Evolutionary conservation across 37 sponge, comb jelly and placozoan species (phyloP).

Genomic region (Crambe crambe): DNA sequence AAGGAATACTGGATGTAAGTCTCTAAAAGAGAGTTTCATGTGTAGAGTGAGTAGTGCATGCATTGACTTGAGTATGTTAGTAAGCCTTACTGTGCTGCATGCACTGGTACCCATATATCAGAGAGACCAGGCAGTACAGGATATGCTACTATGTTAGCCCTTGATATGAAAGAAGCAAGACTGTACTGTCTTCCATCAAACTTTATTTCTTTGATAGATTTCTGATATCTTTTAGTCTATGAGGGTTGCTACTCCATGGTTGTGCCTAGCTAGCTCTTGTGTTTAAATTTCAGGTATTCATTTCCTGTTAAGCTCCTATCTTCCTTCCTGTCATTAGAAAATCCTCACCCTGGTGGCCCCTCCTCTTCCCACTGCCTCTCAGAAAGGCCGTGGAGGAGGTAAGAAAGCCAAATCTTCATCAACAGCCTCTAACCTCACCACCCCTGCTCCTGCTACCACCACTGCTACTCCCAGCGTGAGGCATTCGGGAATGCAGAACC

Average conservation of each 20-base stretch:
- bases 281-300: neutral
- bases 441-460: neutral
- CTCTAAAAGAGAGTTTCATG: neutral
- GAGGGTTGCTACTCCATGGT: no score
- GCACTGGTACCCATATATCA: no score
- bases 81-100: no score
- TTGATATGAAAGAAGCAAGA: no score
- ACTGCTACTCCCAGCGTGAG: neutral
- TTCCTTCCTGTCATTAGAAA: conserved; percentile 56
- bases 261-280: neutral
- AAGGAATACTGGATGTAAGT: conserved; percentile 45
- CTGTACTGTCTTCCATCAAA: no score
- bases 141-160: no score
- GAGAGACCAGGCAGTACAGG: no score
- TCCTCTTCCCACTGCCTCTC: conserved; percentile 40
- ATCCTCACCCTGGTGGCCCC: conserved; percentile 74
- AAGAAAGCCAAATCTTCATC: conserved; percentile 29
- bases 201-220: no score
- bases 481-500: conserved; percentile 61
- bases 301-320: neutral
- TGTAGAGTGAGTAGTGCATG: neutral
- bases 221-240: no score
- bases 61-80: no score
- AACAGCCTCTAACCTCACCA: neutral
- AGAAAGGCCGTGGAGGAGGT: conserved; percentile 11